These are phyloP conservation scores for Drosophila paulistorum DNA, from an alignment of 1,140 invertebrate species.

Conservation along the genomic window DNA sequence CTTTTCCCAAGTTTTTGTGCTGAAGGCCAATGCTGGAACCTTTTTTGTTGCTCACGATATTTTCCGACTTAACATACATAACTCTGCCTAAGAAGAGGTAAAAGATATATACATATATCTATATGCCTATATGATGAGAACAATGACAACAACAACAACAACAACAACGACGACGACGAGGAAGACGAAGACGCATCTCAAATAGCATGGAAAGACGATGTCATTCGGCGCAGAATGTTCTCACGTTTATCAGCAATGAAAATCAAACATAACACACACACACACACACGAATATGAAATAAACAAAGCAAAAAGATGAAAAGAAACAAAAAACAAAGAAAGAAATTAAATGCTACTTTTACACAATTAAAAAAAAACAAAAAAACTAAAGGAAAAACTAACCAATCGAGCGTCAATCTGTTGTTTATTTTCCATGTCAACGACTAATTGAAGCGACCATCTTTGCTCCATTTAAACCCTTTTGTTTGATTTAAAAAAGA, in stretches of 20 bases:
- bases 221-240: conserved; percentile 36
- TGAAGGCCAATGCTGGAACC: conserved; percentile 92
- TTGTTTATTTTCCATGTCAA: conserved; percentile 41
- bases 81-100: conserved; percentile 85
- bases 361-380: conserved; percentile 37
- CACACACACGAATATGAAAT: conserved; percentile 2
- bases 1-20: conserved; percentile 94
- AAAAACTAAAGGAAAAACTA: conserved; percentile 43
- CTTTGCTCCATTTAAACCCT: conserved; percentile 23
- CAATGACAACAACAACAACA: conserved; percentile 1
- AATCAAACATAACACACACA: conserved; percentile 30
- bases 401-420: conserved; percentile 41
- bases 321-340: conserved; percentile 40
- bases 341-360: conserved; percentile 55
- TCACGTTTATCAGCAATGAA: conserved; percentile 58
- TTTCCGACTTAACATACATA: conserved; percentile 95
- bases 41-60: conserved; percentile 97
- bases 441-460: conserved; percentile 37
- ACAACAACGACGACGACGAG: background rate
- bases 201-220: conserved; percentile 52
- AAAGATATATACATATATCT: too few relatives aligned
- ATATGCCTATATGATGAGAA: background rate
- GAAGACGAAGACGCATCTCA: conserved; percentile 14
- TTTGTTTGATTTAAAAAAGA: conserved; percentile 56
- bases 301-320: conserved; percentile 20